Evolutionary conservation across 1,140 invertebrate genomes (phyloP).

Genomic region (Bradysia coprophila): DNA sequence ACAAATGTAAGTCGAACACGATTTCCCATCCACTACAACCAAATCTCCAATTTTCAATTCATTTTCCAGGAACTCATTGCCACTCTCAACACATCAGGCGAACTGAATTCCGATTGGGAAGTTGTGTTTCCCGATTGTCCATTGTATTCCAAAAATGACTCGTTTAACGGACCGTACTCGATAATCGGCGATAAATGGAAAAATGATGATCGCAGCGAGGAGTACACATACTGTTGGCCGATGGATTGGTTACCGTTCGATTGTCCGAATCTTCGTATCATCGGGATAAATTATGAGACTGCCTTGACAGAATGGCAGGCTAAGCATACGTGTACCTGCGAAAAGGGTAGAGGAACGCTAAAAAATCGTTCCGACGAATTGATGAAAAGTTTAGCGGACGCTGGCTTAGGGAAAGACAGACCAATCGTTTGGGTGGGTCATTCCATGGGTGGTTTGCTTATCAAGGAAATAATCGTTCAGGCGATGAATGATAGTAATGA

Average conservation of each 20-base stretch:
- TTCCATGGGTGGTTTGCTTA: conserved; percentile 65
- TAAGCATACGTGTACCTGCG: conserved; percentile 23
- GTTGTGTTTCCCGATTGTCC: conserved; percentile 22
- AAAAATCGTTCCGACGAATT: conserved; percentile 38
- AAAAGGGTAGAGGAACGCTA: conserved; percentile 28
- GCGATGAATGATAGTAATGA: conserved; percentile 29
- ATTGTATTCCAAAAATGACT: conserved; percentile 11
- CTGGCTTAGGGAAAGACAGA: conserved; percentile 41
- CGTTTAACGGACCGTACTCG: conserved; percentile 14
- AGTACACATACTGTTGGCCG: conserved; percentile 50
- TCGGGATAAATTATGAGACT: conserved; percentile 22
- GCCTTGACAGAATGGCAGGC: conserved; percentile 22
- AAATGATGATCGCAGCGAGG: conserved; percentile 15
- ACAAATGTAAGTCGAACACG: conserved; percentile 8
- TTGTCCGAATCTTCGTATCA: conserved; percentile 23
- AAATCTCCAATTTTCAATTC: too few species aligned
- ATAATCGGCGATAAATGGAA: conserved; percentile 13
- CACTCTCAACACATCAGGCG: conserved; percentile 12
- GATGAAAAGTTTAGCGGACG: conserved; percentile 34
- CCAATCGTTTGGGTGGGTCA: conserved; percentile 63
- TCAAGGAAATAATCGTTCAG: conserved; percentile 49
- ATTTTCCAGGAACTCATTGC: conserved; percentile 20
- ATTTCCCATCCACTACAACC: neutral
- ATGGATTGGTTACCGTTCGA: conserved; percentile 59
- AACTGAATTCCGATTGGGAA: conserved; percentile 20